Percentiles rank a stretch among this genome's conserved stretches.
phyloP scores from a whole-genome alignment of 2,888 invertebrate genomes.

The Masnerella sp. region DNA sequence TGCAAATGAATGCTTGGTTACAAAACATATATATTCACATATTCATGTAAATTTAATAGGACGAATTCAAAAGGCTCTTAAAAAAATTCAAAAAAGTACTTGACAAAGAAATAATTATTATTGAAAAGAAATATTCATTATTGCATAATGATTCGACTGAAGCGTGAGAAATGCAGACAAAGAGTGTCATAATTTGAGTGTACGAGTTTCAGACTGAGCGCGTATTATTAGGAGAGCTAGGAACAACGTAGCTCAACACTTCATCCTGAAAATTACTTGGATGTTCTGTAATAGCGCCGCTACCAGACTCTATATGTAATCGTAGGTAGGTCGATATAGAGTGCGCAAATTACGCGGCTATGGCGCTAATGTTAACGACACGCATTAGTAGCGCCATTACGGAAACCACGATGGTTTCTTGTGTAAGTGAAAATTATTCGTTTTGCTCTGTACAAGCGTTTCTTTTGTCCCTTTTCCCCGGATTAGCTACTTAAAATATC shows the following conservation, averaged over 20 bases:
- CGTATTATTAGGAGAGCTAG: slow-evolving; percentile 61
- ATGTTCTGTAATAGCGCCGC: slow-evolving; percentile 59
- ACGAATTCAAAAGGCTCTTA: too few relatives aligned
- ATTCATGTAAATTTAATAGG: too few relatives aligned
- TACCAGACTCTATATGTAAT: slow-evolving; percentile 48
- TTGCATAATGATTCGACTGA: background rate
- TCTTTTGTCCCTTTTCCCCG: slow-evolving; percentile 29
- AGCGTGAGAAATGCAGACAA: background rate
- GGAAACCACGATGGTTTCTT: slow-evolving; percentile 47
- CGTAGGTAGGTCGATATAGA: slow-evolving; percentile 62
- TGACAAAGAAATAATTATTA: background rate
- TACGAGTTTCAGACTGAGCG: slow-evolving; percentile 13
- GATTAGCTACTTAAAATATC: slow-evolving; percentile 48
- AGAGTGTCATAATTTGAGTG: slow-evolving; percentile 28
- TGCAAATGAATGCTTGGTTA: too few relatives aligned
- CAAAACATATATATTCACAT: too few relatives aligned
- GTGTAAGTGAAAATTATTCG: slow-evolving; percentile 53
- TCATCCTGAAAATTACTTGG: slow-evolving; percentile 67
- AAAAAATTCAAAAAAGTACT: too few relatives aligned
- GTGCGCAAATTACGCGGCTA: slow-evolving; percentile 67
- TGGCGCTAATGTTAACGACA: slow-evolving; percentile 69
- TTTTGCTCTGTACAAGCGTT: slow-evolving; percentile 26
- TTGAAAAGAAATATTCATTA: too few relatives aligned
- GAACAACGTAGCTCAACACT: slow-evolving; percentile 64
- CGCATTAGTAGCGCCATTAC: slow-evolving; percentile 68